A percentile compares a stretch with the other conserved stretches of the same genome.
Conservation (phyloP, 2,797 vertebrate genomes). For the Trachurus trachurus region DNA sequence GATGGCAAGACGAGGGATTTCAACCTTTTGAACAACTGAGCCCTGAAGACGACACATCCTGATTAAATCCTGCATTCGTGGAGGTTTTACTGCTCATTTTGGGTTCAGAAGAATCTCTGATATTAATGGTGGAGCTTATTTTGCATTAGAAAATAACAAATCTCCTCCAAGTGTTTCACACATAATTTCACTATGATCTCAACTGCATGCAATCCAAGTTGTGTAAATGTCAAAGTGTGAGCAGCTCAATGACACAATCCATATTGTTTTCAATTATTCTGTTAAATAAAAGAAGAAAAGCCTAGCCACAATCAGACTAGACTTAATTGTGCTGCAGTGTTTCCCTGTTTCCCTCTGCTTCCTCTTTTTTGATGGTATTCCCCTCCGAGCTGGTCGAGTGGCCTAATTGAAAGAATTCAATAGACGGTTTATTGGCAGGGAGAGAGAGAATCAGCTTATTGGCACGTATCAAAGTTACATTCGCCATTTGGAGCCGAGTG, state of each 20-base stretch:
- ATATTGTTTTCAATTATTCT: constrained; percentile 2
- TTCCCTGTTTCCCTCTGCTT: constrained; percentile 16
- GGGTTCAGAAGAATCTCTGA: no score
- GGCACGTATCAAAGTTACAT: constrained; percentile 46
- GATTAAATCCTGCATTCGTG: no score
- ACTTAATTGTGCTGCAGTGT: constrained; percentile 35
- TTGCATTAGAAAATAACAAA: no score
- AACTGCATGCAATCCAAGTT: no score
- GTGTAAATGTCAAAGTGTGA: neutral
- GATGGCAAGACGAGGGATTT: no score
- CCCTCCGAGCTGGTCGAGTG: constrained; percentile 59
- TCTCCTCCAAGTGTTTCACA: no score
- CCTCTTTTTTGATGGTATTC: constrained; percentile 41
- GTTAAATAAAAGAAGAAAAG: neutral
- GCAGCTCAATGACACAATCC: constrained; percentile 8
- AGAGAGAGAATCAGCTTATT: constrained; percentile 40
- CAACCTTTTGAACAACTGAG: no score
- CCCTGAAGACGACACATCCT: no score
- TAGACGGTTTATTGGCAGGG: constrained; percentile 67
- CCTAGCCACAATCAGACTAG: constrained; percentile 12
- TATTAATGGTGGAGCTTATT: no score
- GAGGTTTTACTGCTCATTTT: no score
- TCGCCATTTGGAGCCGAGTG: constrained; percentile 57
- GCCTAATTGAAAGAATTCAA: constrained; percentile 66
- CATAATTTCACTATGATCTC: no score